Evolutionary conservation across 1,140 invertebrate species (phyloP).

Genomic region (Drosophila albomicans): DNA sequence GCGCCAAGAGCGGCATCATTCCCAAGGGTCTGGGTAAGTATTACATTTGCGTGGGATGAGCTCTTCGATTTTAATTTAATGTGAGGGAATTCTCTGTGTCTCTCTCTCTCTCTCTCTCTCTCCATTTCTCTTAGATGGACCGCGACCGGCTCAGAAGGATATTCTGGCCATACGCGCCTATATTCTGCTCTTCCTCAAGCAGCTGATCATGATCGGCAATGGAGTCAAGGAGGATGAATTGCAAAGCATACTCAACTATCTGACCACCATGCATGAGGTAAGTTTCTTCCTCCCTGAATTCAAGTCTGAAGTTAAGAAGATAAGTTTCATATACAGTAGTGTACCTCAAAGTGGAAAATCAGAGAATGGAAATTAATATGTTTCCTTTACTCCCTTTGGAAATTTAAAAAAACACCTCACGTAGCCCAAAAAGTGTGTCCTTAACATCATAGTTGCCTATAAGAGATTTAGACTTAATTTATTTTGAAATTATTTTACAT

Average conservation of each 20-base stretch:
- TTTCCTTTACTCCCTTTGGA: no score
- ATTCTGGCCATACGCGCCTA: constrained; percentile 97
- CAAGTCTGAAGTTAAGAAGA: no score
- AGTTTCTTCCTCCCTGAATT: constrained; percentile 29
- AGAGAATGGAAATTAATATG: no score
- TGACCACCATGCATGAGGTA: constrained; percentile 98
- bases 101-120: no score
- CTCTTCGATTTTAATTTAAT: background rate
- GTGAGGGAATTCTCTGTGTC: background rate
- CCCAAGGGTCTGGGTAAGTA: constrained; percentile 96
- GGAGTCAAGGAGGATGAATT: constrained; percentile 99
- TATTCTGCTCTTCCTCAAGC: constrained; percentile 97
- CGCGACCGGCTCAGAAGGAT: constrained; percentile 96
- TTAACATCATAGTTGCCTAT: no score
- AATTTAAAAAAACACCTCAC: no score
- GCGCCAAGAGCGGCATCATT: constrained; percentile 96
- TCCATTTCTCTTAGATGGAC: constrained; percentile 90
- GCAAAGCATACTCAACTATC: constrained; percentile 98
- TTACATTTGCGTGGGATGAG: background rate
- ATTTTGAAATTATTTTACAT: no score
- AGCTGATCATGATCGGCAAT: constrained; percentile 98
- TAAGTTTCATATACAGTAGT: no score
- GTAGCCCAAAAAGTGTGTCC: no score
- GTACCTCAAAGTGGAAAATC: no score
- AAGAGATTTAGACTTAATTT: no score